A percentile compares a stretch with the other conserved stretches of the same genome.
These are phyloP conservation scores for Hephaestus fuliginosus DNA, from an alignment of 2,797 vertebrate genomes.

Conservation along the genomic window DNA sequence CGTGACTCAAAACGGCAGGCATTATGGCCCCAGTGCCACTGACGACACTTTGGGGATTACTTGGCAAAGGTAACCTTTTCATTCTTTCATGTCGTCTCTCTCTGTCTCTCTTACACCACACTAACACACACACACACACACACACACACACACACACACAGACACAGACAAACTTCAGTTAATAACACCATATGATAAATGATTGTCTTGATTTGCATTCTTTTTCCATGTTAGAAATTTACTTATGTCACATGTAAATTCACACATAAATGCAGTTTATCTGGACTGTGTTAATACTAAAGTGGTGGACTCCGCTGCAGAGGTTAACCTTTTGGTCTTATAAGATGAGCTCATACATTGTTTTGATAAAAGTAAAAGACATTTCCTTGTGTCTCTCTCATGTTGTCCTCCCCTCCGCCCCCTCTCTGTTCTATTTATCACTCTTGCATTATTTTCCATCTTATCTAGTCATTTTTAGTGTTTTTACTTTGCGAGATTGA, in stretches of 20 bases:
- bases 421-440: background rate
- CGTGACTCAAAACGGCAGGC: constrained; percentile 99
- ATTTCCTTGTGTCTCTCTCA: constrained; percentile 29
- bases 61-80: constrained; percentile 99
- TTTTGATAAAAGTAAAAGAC: constrained; percentile 2
- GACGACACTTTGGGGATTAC: constrained; percentile 99
- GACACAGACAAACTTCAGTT: constrained; percentile 26
- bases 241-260: background rate
- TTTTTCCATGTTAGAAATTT: constrained; percentile 8
- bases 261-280: constrained; percentile 22
- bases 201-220: constrained; percentile 34
- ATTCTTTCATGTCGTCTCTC: constrained; percentile 92
- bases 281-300: constrained; percentile 11
- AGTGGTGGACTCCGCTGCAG: background rate
- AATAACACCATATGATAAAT: constrained; percentile 33
- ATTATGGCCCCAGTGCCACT: constrained; percentile 99
- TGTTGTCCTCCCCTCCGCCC: constrained; percentile 7
- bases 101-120: constrained; percentile 59
- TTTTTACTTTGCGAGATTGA: background rate
- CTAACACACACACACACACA: constrained; percentile 28
- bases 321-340: constrained; percentile 25
- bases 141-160: constrained; percentile 27
- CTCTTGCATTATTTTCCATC: background rate
- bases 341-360: constrained; percentile 49
- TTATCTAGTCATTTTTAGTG: background rate